Evolutionary conservation across 2,113 vertebrate species (phyloP).

Genomic region (Nycticryphes semicollaris): DNA sequence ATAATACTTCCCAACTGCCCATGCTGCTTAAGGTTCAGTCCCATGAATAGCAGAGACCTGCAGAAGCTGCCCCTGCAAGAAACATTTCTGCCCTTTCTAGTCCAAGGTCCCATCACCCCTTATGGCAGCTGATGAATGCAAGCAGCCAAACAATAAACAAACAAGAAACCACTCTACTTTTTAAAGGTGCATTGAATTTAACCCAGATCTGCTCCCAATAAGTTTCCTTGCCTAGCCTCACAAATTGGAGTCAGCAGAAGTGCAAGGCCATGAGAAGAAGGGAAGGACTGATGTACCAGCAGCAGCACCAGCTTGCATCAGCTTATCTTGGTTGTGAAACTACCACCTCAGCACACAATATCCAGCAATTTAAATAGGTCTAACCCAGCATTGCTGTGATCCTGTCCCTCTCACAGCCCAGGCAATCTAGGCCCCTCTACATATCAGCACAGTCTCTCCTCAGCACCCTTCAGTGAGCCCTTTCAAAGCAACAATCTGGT

Average conservation of each 20-base stretch:
- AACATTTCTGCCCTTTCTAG: not conserved
- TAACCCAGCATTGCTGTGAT: not conserved
- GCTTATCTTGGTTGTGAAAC: not conserved
- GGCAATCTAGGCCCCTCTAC: not conserved
- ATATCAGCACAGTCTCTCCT: not conserved
- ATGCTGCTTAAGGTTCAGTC: not conserved
- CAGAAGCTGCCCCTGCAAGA: not conserved
- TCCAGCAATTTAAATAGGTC: not conserved
- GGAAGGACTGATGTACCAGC: not conserved
- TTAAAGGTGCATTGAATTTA: not conserved
- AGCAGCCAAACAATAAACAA: not conserved
- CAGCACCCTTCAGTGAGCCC: rapidly evolving
- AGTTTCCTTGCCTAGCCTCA: not conserved
- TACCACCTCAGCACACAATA: not conserved
- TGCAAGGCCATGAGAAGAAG: rapidly evolving
- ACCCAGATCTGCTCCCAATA: not conserved
- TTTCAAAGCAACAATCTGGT: not conserved
- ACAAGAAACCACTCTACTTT: not conserved
- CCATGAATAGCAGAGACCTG: not conserved
- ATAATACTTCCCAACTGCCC: not conserved
- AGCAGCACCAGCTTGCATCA: not conserved
- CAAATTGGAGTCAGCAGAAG: not conserved
- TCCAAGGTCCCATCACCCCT: not conserved
- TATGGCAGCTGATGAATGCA: not conserved
- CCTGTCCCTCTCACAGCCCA: not conserved